Percentiles rank a stretch among this genome's conserved stretches.
phyloP scores from a whole-genome alignment of 2,797 vertebrate species.

The Sebastes variabilis region DNA sequence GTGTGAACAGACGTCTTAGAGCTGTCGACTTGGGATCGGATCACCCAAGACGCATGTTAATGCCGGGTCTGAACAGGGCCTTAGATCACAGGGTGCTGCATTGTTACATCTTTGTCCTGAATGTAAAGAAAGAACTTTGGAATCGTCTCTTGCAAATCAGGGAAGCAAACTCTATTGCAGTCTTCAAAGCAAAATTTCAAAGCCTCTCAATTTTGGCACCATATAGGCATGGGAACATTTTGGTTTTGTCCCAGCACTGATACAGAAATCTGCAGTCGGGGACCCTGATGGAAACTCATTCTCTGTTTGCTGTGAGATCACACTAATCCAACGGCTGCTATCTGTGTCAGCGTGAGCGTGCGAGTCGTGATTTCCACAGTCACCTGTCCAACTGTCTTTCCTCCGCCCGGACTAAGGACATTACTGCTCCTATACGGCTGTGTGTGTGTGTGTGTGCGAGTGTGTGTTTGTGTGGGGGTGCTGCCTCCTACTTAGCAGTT shows the following conservation, averaged over 20 bases:
- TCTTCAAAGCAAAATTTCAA: background rate
- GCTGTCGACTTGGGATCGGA: too few relatives aligned
- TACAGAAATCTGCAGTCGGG: background rate
- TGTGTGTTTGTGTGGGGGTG: background rate
- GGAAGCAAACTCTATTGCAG: background rate
- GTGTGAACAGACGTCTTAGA: too few relatives aligned
- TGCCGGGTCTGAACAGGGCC: too few relatives aligned
- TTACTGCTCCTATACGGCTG: background rate
- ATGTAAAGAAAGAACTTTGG: background rate
- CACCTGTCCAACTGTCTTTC: background rate
- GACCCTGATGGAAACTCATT: slow-evolving; percentile 7
- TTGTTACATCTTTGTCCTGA: background rate
- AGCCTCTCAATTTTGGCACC: background rate
- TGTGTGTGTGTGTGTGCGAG: background rate
- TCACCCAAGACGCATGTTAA: too few relatives aligned
- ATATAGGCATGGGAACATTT: background rate
- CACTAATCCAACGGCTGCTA: slow-evolving; percentile 30
- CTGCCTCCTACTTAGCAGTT: slow-evolving; percentile 26
- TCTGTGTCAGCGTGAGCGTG: slow-evolving; percentile 4
- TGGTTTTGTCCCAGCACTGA: background rate
- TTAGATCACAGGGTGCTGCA: background rate
- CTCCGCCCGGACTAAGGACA: background rate
- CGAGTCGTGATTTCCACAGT: slow-evolving; percentile 10
- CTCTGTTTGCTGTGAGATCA: slow-evolving; percentile 37
- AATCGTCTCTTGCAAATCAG: background rate